Conservation (phyloP, 2,888 invertebrate species). For the Nomada ferruginata region DNA sequence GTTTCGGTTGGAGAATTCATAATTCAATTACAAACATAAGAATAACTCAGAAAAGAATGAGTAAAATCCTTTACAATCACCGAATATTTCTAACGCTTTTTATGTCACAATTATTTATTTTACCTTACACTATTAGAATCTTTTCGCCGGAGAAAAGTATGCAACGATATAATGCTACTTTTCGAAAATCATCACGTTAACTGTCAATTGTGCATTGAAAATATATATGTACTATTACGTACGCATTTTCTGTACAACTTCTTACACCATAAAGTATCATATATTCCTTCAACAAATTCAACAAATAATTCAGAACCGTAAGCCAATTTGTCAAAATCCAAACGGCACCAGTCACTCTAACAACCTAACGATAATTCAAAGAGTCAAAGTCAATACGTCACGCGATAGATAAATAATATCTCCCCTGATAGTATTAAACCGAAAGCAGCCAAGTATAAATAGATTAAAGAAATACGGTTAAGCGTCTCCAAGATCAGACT, state of each 20-base stretch:
- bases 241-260: too few species aligned
- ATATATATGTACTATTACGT: too few species aligned
- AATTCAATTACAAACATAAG: background rate
- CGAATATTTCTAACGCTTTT: background rate
- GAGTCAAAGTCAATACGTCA: too few species aligned
- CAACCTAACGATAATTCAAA: too few species aligned
- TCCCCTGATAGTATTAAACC: background rate
- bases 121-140: constrained; percentile 5
- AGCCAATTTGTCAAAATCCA: too few species aligned
- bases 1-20: constrained; percentile 3
- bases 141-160: background rate
- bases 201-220: background rate
- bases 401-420: background rate
- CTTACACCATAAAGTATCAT: too few species aligned
- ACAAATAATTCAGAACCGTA: too few species aligned
- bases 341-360: too few species aligned
- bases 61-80: background rate
- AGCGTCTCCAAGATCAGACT: background rate
- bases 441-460: background rate
- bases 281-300: too few species aligned
- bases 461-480: background rate
- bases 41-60: background rate
- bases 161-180: background rate
- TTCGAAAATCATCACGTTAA: constrained; percentile 1
- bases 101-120: constrained; percentile 22